Evolutionary conservation across 2,888 invertebrate genomes (phyloP), one percentile per base, ranked within the genome.

Genomic region (Protodeltote pygarga): DNA sequence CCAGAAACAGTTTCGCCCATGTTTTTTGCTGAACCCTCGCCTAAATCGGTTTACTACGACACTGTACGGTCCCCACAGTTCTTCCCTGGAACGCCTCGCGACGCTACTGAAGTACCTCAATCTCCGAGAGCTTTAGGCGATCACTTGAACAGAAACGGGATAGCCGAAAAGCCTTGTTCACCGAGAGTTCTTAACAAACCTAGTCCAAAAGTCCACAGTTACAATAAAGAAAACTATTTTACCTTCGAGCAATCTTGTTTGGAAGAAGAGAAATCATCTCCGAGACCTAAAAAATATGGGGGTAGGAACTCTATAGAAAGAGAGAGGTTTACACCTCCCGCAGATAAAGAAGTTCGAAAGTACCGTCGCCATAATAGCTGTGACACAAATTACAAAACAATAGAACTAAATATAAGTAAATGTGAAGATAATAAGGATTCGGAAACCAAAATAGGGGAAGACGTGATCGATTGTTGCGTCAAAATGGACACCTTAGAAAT

Each of bases 221-320:
- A 76, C 38, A 91, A 92, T 55, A 92, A 92, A 58, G 92, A 92
- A 45, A 92, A 92, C 54, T 92, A 88, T 52, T 92, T 92, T 29
- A 90, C 87, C 0, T 92, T 92, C 50, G 92, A 92, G 27, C 82
- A 79, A 23, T 77, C 77, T 0, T 65, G 69, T 16, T 53, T 72
- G 5, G 67, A 83, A 42, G 89, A 85, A 5, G 74, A 70, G 0
- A 79, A 77, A 55, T 58, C 81, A 11, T 82, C 84, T 0, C 80
- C 86, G 0, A 75, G 84, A 44, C 90, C 89, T 0, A 83, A 76
- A 55, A 83, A 85, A 37, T 92, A 91, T 34, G 84, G 83, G 0
- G 91, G 90, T 1, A 81, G 89, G 38, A 91, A 91, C 59, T 91
- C 91, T 0, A 85, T 91, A 31, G 91, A 92, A 61, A 81, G 73